Conservation (phyloP, 1,140 invertebrate genomes). For the Metaphire vulgaris region DNA sequence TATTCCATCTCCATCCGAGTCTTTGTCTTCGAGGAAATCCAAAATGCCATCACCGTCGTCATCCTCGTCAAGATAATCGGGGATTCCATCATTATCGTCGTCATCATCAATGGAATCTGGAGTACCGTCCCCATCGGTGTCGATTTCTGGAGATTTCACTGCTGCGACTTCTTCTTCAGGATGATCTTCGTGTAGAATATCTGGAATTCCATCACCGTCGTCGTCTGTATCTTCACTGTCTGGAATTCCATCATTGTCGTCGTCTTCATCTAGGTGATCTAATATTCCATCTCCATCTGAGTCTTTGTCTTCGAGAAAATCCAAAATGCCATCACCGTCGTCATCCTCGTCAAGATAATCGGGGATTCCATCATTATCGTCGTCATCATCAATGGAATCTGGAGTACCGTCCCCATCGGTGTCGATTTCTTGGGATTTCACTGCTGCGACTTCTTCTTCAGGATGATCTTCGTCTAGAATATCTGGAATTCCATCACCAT, state of each 20-base stretch:
- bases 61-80: slow-evolving; percentile 21
- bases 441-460: not conserved
- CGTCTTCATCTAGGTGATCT: slow-evolving; percentile 24
- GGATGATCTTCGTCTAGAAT: not conserved
- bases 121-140: slow-evolving; percentile 19
- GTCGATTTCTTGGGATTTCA: slow-evolving; percentile 3
- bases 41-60: slow-evolving; percentile 30
- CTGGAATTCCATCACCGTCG: not conserved
- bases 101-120: slow-evolving; percentile 10
- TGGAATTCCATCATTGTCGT: not conserved
- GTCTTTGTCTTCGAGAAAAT: slow-evolving; percentile 13
- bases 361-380: slow-evolving; percentile 17
- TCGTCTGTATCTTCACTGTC: not conserved
- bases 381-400: slow-evolving; percentile 25
- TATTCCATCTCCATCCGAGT: slow-evolving; percentile 19
- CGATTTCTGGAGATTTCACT: not conserved
- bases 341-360: slow-evolving; percentile 11
- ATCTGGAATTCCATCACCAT: slow-evolving; percentile 11
- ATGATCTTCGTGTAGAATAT: not conserved
- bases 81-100: slow-evolving; percentile 18
- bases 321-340: slow-evolving; percentile 4
- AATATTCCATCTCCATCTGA: slow-evolving; percentile 29
- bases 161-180: not conserved
- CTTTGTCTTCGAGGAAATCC: slow-evolving; percentile 29
- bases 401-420: slow-evolving; percentile 12